Percentiles rank a stretch among this genome's conserved stretches.
These are phyloP conservation scores for Galbula dea DNA, from an alignment of 2,113 vertebrate species.

Conservation along the genomic window DNA sequence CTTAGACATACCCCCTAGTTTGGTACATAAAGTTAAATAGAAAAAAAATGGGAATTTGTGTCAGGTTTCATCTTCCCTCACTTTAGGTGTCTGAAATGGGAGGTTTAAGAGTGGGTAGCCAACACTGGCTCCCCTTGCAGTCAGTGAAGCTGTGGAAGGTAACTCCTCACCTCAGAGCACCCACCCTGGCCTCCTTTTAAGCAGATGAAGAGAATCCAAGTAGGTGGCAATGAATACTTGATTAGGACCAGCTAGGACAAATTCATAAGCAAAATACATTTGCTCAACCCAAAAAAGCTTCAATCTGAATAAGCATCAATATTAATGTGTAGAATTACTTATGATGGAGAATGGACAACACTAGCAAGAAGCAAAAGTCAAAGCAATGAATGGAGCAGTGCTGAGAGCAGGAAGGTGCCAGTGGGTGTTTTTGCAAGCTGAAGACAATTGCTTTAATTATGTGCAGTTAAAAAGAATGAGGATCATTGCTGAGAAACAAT, in stretches of 20 bases:
- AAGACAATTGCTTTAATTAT: constrained; percentile 6
- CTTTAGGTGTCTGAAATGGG: neutral
- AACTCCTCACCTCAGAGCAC: neutral
- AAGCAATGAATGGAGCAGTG: neutral
- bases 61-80: neutral
- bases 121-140: neutral
- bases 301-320: neutral
- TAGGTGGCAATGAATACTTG: neutral
- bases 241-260: neutral
- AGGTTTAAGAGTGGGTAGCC: neutral
- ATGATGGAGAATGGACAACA: neutral
- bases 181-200: neutral
- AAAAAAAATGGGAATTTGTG: neutral
- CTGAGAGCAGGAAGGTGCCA: neutral
- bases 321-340: neutral
- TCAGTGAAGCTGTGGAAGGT: neutral
- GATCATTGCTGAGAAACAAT: neutral
- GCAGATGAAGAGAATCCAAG: neutral
- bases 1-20: neutral
- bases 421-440: neutral
- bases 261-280: neutral
- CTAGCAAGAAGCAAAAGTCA: neutral
- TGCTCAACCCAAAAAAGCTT: neutral
- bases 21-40: neutral
- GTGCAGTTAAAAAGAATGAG: neutral